Conservation (phyloP, 2,797 vertebrate species). For the Phaenicophaeus curvirostris region DNA sequence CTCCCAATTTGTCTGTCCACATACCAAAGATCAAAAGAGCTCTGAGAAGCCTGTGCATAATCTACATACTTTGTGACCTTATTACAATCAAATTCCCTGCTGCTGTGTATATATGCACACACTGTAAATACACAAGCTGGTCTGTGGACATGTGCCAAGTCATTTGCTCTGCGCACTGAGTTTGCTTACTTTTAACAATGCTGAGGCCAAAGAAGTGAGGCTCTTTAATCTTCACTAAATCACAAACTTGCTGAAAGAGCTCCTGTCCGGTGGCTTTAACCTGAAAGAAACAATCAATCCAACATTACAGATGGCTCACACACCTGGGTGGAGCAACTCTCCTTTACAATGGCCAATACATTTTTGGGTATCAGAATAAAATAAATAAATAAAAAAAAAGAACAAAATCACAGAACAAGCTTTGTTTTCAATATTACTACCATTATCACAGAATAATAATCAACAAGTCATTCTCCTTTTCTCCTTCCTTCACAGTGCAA, state of each 20-base stretch:
- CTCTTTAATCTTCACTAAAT: conserved; percentile 84
- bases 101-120: conserved; percentile 41
- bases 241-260: conserved; percentile 84
- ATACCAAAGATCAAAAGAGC: conserved; percentile 62
- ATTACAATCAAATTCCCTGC: conserved; percentile 33
- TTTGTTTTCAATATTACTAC: neutral
- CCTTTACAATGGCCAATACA: neutral
- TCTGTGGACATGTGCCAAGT: conserved; percentile 46
- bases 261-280: conserved; percentile 88
- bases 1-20: conserved; percentile 53
- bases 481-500: neutral
- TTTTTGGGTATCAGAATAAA: neutral
- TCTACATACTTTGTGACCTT: conserved; percentile 57
- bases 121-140: conserved; percentile 49
- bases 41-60: conserved; percentile 46
- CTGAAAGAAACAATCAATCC: conserved; percentile 74
- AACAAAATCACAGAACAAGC: neutral
- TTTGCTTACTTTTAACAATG: conserved; percentile 86
- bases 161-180: conserved; percentile 6
- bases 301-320: conserved; percentile 1
- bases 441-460: neutral
- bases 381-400: too few relatives aligned
- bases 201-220: conserved; percentile 91
- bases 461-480: neutral
- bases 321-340: neutral